phyloP scores from a whole-genome alignment of 2,888 invertebrate genomes.

The Agonopterix arenella region DNA sequence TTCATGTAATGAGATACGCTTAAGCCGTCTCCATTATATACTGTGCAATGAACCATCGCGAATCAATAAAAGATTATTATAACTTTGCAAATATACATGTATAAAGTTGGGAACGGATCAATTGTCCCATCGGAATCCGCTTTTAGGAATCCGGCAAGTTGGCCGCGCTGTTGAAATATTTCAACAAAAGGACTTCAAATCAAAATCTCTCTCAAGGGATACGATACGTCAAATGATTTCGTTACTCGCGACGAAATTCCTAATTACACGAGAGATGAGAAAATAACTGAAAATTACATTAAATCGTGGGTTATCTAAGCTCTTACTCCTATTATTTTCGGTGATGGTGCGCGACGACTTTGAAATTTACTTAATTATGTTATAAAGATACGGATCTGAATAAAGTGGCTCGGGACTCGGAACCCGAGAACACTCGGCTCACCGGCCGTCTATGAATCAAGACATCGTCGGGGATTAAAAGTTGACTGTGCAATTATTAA shows the following conservation, averaged over 20 bases:
- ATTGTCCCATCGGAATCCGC: conserved; percentile 26
- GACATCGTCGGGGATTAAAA: too few relatives aligned
- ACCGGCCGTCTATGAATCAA: too few relatives aligned
- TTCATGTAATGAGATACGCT: conserved; percentile 6
- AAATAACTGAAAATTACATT: conserved; percentile 50
- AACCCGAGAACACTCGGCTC: too few relatives aligned
- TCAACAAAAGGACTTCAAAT: conserved; percentile 22
- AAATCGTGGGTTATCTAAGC: conserved; percentile 52
- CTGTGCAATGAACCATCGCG: conserved; percentile 16
- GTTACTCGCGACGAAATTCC: conserved; percentile 36
- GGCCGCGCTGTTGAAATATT: conserved; percentile 23
- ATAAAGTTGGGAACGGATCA: conserved; percentile 22
- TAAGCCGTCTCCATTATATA: conserved; percentile 9
- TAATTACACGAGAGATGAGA: conserved; percentile 43
- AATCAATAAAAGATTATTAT: conserved; percentile 29
- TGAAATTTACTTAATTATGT: conserved; percentile 63
- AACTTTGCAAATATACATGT: conserved; percentile 24
- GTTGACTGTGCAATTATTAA: too few relatives aligned
- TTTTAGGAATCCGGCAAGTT: conserved; percentile 19
- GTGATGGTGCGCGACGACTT: conserved; percentile 48
- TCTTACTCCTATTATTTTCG: conserved; percentile 53
- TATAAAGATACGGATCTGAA: conserved; percentile 58
- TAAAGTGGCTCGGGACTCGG: conserved; percentile 27
- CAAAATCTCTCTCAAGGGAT: conserved; percentile 24
- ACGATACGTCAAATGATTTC: conserved; percentile 33